phyloP scores from a whole-genome alignment of 1,140 invertebrate genomes.

The Eciton burchellii region DNA sequence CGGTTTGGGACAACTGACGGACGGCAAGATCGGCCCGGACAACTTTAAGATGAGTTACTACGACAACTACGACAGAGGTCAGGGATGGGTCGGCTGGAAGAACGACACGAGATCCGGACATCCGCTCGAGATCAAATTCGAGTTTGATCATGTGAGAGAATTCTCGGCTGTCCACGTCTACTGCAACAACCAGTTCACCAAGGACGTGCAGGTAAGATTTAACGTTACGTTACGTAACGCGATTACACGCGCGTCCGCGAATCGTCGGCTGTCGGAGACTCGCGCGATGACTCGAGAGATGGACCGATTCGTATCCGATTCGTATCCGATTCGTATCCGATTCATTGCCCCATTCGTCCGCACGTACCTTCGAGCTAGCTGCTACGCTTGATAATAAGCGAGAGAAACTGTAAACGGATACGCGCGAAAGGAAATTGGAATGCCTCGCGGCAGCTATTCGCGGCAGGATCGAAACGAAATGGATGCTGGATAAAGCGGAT shows the following conservation, averaged over 20 bases:
- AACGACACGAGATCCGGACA: slow-evolving; percentile 90
- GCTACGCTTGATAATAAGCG: slow-evolving; percentile 54
- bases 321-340: too few relatives aligned
- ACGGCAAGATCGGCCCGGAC: slow-evolving; percentile 90
- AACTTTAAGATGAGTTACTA: slow-evolving; percentile 91
- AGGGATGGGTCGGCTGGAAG: slow-evolving; percentile 96
- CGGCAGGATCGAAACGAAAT: slow-evolving; percentile 40
- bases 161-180: slow-evolving; percentile 94
- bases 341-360: too few relatives aligned
- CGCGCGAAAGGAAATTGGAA: slow-evolving; percentile 76
- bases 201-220: slow-evolving; percentile 90
- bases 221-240: neutral
- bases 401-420: slow-evolving; percentile 55
- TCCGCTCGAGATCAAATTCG: slow-evolving; percentile 92
- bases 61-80: slow-evolving; percentile 86
- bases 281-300: too few relatives aligned
- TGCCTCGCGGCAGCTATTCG: slow-evolving; percentile 64
- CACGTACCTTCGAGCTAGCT: slow-evolving; percentile 32
- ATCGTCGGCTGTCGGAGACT: too few relatives aligned
- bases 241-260: too few relatives aligned
- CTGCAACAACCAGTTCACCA: slow-evolving; percentile 93
- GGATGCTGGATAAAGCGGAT: slow-evolving; percentile 27
- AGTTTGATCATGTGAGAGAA: slow-evolving; percentile 95
- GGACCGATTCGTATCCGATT: too few relatives aligned
- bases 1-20: slow-evolving; percentile 95